A percentile compares a stretch with the other conserved stretches of the same genome.
These are phyloP conservation scores for Mesocricetus auratus DNA, from an alignment of 2,113 vertebrate species.

Conservation along the genomic window DNA sequence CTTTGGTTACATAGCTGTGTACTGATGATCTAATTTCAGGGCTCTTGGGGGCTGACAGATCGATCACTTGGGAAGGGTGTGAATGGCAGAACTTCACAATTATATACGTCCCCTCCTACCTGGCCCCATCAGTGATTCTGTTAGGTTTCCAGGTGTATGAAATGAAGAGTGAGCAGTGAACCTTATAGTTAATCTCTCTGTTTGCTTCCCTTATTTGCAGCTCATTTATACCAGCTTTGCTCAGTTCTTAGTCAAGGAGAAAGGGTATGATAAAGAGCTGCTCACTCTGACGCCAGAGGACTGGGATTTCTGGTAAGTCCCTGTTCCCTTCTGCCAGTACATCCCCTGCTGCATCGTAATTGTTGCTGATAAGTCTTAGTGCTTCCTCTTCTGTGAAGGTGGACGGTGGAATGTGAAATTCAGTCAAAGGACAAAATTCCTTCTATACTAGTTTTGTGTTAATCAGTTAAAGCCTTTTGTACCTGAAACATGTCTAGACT, in stretches of 20 bases:
- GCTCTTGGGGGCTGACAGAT: neutral
- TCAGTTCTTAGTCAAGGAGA: slow-evolving; percentile 93
- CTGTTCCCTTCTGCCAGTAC: neutral
- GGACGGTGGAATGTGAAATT: slow-evolving; percentile 49
- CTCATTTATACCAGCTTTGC: slow-evolving; percentile 97
- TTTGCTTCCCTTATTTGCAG: slow-evolving; percentile 85
- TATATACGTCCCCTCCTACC: neutral
- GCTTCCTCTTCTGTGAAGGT: neutral
- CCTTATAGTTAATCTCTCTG: slow-evolving; percentile 7
- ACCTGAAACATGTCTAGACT: slow-evolving; percentile 30
- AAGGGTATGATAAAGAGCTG: slow-evolving; percentile 93
- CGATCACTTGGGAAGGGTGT: neutral
- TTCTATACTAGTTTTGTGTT: neutral
- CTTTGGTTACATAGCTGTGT: neutral
- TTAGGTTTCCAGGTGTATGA: slow-evolving; percentile 15
- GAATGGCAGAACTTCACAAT: neutral
- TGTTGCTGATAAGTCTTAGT: slow-evolving; percentile 17
- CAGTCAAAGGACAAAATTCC: slow-evolving; percentile 1
- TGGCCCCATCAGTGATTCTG: neutral
- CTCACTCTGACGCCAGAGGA: slow-evolving; percentile 91
- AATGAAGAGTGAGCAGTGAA: slow-evolving; percentile 14
- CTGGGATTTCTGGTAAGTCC: slow-evolving; percentile 97
- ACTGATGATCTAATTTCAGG: neutral
- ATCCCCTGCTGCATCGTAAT: neutral
- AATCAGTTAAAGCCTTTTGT: slow-evolving; percentile 20